Evolutionary conservation across 2,797 vertebrate species (phyloP), one percentile per base, ranked within the genome.

Genomic region (Sciurus vulgaris): DNA sequence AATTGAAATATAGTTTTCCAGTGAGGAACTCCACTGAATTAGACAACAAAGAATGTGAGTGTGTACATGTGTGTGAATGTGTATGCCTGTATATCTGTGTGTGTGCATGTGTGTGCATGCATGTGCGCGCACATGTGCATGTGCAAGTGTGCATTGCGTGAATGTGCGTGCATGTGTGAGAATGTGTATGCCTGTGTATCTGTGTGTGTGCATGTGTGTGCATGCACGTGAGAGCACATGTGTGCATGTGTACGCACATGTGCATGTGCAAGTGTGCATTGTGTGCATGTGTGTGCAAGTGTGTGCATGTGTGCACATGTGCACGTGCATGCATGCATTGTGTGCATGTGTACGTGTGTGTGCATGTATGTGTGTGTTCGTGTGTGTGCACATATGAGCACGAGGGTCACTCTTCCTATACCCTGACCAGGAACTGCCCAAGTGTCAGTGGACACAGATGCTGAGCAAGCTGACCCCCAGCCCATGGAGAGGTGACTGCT

Each of bases 371-470:
- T 5, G 15, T 38, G 38, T 38, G 38, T 38, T 3, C 38, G 3
- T 38, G 38, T 38, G 38, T 0, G 0, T 6, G 6, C 4, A 1
- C 0, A 18, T 4, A 15, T 33, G 5, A n/a, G 3, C 0, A 2
- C 1, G 1, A 3, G 28, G 2, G 8, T 63, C 30, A 0, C 33
- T 7, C 0, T 5, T 14, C 20, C 26, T 2, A 4, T 41, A 18
- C 7, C 15, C 3, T 13, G 30, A 8, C 38, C 65, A 7, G 65
- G 92, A 79, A 41, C 22, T 0, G 0, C 49, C 33, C 8, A 20
- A 22, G 6, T 11, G n/a, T 2, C 2, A 3, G 13, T 1, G 51
- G 20, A 26, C 78, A 2, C 0, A 6, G 22, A 30, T 3, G 5
- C 20, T 5, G 63, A 4, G 35, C 28, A 18, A 28, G 22, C 28